phyloP scores from a whole-genome alignment of 2,797 vertebrate species.

The Hypotaenidia philippensis region DNA sequence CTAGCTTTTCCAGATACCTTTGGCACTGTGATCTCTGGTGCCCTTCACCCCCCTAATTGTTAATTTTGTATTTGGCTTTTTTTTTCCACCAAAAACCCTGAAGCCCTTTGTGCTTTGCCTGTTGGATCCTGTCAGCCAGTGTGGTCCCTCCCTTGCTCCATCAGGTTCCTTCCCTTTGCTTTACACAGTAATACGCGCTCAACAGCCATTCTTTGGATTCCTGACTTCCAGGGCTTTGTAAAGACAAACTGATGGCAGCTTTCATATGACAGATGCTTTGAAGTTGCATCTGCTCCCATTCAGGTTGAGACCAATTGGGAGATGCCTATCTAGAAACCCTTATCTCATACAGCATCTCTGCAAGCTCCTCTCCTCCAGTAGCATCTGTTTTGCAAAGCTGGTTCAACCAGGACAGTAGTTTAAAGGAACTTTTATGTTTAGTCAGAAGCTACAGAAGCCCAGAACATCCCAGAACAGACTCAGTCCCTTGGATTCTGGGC shows the following conservation, averaged over 20 bases:
- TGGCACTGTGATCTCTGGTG: neutral
- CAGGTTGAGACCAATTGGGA: neutral
- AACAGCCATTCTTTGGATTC: neutral
- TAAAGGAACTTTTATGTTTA: neutral
- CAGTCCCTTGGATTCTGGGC: neutral
- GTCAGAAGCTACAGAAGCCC: neutral
- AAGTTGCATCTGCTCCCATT: neutral
- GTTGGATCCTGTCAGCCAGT: neutral
- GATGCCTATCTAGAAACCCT: neutral
- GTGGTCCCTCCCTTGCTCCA: neutral
- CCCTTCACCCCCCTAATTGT: neutral
- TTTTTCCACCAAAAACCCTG: neutral
- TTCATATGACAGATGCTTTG: neutral
- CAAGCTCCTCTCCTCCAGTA: neutral
- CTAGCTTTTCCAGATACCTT: neutral
- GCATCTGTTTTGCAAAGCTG: neutral
- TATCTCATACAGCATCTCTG: neutral
- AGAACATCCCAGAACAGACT: neutral
- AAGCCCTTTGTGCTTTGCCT: neutral
- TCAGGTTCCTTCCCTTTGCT: neutral
- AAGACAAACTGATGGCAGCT: neutral
- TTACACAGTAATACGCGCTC: neutral
- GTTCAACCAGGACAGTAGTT: neutral
- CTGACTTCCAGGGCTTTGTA: neutral
- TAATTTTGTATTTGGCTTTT: neutral